These are phyloP conservation scores for Bufo gargarizans DNA, from an alignment of 2,113 vertebrate species.

Conservation along the genomic window DNA sequence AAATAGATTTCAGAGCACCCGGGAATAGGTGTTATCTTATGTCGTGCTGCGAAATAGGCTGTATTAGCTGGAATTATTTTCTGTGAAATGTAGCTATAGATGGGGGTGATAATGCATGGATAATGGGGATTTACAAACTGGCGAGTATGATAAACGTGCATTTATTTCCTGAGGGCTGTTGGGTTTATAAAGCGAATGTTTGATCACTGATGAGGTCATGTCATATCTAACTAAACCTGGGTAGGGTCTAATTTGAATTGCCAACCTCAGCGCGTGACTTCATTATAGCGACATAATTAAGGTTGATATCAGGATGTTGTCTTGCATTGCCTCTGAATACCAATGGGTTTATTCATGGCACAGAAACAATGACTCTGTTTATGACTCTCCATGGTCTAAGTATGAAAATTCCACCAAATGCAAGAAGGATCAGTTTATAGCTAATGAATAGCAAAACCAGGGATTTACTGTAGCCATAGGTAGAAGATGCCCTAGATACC, in stretches of 20 bases:
- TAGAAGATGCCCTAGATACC: neutral
- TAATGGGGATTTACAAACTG: neutral
- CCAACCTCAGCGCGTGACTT: slow-evolving; percentile 28
- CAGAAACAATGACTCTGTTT: neutral
- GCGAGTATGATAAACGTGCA: neutral
- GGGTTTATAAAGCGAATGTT: slow-evolving; percentile 8
- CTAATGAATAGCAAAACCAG: neutral
- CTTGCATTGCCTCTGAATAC: slow-evolving; percentile 11
- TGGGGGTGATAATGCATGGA: slow-evolving; percentile 10
- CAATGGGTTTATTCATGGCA: neutral
- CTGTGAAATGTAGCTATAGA: slow-evolving; percentile 46
- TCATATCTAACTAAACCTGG: neutral
- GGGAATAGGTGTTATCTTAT: slow-evolving; percentile 51
- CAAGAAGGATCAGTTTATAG: neutral
- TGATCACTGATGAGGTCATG: slow-evolving; percentile 38
- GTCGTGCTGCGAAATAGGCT: slow-evolving; percentile 29
- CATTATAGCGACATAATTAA: slow-evolving; percentile 41
- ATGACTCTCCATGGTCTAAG: neutral
- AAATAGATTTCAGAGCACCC: slow-evolving; percentile 50
- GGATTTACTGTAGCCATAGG: neutral
- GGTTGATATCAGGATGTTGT: slow-evolving; percentile 27
- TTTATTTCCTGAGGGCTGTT: neutral
- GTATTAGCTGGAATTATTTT: slow-evolving; percentile 29
- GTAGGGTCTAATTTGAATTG: slow-evolving; percentile 44
- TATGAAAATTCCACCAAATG: neutral